These are phyloP conservation scores for Bombyx huttoni DNA, from an alignment of 2,888 invertebrate species.

Conservation along the genomic window DNA sequence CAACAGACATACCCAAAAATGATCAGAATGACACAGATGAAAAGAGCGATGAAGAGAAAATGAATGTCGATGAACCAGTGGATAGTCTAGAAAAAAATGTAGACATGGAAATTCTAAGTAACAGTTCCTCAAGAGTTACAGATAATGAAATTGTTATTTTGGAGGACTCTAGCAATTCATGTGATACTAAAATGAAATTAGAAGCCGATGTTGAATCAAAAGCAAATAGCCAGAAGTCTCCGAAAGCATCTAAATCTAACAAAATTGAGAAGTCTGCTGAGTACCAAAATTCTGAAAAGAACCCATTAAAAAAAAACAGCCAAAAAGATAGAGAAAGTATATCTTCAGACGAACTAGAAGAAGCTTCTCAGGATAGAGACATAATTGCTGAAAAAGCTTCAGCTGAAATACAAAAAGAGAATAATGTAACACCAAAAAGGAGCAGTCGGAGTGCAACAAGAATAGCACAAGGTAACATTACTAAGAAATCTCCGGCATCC, in stretches of 20 bases:
- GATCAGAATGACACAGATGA: conserved; percentile 10
- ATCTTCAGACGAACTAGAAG: neutral
- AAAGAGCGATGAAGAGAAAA: conserved; percentile 20
- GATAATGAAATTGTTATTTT: neutral
- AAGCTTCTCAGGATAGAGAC: neutral
- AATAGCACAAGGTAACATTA: conserved; percentile 24
- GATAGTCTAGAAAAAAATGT: conserved; percentile 9
- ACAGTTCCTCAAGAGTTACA: conserved; percentile 1
- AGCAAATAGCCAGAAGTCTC: conserved; percentile 5
- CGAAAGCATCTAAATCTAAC: conserved; percentile 3
- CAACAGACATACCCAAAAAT: conserved; percentile 14
- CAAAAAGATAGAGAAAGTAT: neutral
- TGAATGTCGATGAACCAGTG: conserved; percentile 29
- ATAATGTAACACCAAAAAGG: conserved; percentile 30
- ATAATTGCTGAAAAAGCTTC: conserved; percentile 5
- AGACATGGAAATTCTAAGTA: conserved; percentile 5
- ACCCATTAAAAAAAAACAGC: neutral
- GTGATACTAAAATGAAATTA: conserved; percentile 6
- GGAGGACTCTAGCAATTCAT: conserved; percentile 3
- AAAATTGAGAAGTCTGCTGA: conserved; percentile 5
- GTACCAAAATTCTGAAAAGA: conserved; percentile 1
- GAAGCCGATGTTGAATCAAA: conserved; percentile 2
- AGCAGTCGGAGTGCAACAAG: conserved; percentile 30
- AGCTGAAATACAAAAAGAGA: conserved; percentile 3
- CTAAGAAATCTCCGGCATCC: conserved; percentile 23